Conservation (phyloP, 1,140 invertebrate species). For the Coptotermes formosanus region DNA sequence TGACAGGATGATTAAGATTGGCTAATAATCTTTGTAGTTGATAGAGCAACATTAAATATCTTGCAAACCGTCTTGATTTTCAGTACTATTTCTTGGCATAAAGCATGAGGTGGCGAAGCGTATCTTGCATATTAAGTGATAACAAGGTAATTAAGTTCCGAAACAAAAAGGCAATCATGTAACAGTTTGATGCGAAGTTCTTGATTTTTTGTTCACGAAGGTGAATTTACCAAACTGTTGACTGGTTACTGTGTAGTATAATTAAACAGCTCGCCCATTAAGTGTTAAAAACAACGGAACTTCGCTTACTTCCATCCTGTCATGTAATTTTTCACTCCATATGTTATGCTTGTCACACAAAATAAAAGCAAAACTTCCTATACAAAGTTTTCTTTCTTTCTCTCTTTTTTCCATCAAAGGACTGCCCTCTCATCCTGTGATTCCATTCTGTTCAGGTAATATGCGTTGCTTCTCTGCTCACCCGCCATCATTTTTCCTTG, state of each 20-base stretch:
- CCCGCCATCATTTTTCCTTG: not conserved
- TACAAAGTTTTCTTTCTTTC: not conserved
- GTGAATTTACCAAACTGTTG: conserved; percentile 3
- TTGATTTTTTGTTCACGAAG: not conserved
- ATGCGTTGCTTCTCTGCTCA: not conserved
- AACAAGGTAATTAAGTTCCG: conserved; percentile 8
- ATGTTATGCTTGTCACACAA: not conserved
- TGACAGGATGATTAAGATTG: too few relatives aligned
- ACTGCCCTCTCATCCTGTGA: not conserved
- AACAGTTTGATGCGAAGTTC: not conserved
- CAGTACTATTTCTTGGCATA: not conserved
- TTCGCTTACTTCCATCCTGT: not conserved
- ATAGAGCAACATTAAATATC: too few relatives aligned
- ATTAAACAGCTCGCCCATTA: not conserved
- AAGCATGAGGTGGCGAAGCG: not conserved
- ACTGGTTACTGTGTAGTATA: not conserved
- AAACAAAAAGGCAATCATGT: not conserved
- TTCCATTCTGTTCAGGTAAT: not conserved
- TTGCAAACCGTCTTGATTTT: not conserved
- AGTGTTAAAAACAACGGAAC: conserved; percentile 9
- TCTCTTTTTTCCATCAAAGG: not conserved
- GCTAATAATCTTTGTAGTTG: too few relatives aligned
- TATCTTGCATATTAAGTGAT: not conserved
- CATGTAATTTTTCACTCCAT: conserved; percentile 6
- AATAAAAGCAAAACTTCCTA: not conserved